Percentiles rank a stretch among this genome's conserved stretches.
phyloP scores from a whole-genome alignment of 2,888 invertebrate species.

The Punctoribates punctum region DNA sequence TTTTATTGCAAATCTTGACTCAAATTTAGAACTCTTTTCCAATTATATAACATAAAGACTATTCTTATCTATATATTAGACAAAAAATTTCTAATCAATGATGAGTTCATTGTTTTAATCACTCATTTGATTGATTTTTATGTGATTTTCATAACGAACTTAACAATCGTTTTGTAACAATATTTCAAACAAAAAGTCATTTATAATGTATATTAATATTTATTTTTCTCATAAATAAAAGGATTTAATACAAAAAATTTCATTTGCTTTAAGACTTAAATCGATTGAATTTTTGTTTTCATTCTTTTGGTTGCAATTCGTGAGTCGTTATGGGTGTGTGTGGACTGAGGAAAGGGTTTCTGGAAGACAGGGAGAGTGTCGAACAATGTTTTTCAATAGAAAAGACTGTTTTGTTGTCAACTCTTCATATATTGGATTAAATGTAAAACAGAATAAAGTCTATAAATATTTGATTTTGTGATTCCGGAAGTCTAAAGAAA shows the following conservation, averaged over 20 bases:
- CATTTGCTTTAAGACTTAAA: background rate
- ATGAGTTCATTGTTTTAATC: too few relatives aligned
- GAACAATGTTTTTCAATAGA: too few relatives aligned
- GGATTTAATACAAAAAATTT: too few relatives aligned
- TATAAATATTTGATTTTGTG: background rate
- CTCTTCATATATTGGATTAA: background rate
- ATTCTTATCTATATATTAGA: background rate
- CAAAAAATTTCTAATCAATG: too few relatives aligned
- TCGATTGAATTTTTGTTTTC: background rate
- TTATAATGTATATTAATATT: too few relatives aligned
- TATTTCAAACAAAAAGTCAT: background rate
- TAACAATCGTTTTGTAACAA: background rate
- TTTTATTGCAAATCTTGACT: too few relatives aligned
- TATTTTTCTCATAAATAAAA: too few relatives aligned
- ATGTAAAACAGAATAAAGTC: background rate
- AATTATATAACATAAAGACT: background rate
- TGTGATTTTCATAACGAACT: background rate
- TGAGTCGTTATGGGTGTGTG: background rate
- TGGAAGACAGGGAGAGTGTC: too few relatives aligned
- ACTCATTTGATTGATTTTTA: background rate
- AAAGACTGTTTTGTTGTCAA: background rate
- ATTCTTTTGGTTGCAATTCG: background rate
- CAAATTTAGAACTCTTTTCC: too few relatives aligned
- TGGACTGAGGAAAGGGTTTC: too few relatives aligned
- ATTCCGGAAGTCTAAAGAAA: background rate